A percentile compares a stretch with the other conserved stretches of the same genome.
Conservation (phyloP, 2,797 vertebrate genomes). For the Pogoniulus pusillus region DNA sequence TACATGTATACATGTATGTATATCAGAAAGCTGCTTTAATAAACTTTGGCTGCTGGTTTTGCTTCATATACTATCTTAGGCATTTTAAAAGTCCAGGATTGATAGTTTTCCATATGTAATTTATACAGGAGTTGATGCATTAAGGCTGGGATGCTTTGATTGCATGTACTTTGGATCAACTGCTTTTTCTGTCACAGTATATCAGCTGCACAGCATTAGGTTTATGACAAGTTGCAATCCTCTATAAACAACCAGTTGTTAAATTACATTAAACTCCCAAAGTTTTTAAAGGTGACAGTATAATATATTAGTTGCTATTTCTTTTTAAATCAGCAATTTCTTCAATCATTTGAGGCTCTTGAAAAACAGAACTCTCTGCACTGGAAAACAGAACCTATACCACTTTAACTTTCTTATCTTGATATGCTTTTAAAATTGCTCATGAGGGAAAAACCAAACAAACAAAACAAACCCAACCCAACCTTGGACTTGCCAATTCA, state of each 20-base stretch:
- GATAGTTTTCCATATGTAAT: neutral
- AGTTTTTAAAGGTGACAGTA: neutral
- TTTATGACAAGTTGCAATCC: neutral
- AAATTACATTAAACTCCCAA: neutral
- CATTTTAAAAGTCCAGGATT: neutral
- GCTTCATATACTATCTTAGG: neutral
- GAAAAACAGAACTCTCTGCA: neutral
- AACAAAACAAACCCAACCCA: too few relatives aligned
- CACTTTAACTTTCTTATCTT: neutral
- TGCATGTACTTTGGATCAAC: accelerated
- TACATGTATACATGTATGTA: accelerated
- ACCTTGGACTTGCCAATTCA: neutral
- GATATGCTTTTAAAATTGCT: neutral
- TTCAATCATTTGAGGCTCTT: neutral
- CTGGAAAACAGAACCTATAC: neutral
- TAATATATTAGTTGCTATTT: neutral
- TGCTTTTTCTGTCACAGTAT: neutral
- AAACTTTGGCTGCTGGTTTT: neutral
- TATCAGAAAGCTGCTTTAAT: neutral
- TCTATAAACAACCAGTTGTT: neutral
- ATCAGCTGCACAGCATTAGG: neutral
- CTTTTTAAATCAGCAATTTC: neutral
- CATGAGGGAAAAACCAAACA: neutral
- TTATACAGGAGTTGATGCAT: neutral
- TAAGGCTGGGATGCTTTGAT: neutral